Conservation (phyloP, 2,797 vertebrate genomes). For the Falco columbarius region DNA sequence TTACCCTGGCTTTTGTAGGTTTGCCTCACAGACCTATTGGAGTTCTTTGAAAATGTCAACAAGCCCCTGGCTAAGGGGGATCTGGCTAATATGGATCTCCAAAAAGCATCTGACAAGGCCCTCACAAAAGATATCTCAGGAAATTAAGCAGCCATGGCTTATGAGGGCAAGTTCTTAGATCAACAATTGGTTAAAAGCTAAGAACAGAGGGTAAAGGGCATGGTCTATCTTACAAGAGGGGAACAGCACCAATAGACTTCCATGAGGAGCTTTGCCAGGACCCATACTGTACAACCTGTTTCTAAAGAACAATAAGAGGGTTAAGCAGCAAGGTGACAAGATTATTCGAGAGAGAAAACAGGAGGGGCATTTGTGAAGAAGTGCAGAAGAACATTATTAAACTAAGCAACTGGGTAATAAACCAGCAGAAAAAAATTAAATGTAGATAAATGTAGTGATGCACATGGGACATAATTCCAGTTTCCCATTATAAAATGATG, state of each 20-base stretch:
- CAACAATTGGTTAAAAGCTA: slow-evolving; percentile 40
- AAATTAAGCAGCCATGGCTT: slow-evolving; percentile 5
- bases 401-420: background rate
- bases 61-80: slow-evolving; percentile 33
- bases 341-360: background rate
- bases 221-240: background rate
- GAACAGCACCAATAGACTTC: background rate
- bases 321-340: background rate
- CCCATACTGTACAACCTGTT: background rate
- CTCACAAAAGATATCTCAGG: slow-evolving; percentile 16
- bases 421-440: slow-evolving; percentile 6
- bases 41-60: slow-evolving; percentile 44
- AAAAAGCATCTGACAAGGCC: slow-evolving; percentile 4
- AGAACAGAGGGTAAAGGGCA: background rate
- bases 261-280: background rate
- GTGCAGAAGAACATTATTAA: background rate
- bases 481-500: background rate
- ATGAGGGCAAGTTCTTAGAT: background rate
- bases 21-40: background rate
- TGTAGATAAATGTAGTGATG: background rate
- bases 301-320: background rate
- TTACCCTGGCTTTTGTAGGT: background rate
- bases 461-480: background rate
- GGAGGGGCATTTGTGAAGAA: background rate
- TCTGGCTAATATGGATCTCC: slow-evolving; percentile 5